These are phyloP conservation scores for Zaprionus nigranus DNA, from an alignment of 1,140 invertebrate genomes.

Conservation along the genomic window DNA sequence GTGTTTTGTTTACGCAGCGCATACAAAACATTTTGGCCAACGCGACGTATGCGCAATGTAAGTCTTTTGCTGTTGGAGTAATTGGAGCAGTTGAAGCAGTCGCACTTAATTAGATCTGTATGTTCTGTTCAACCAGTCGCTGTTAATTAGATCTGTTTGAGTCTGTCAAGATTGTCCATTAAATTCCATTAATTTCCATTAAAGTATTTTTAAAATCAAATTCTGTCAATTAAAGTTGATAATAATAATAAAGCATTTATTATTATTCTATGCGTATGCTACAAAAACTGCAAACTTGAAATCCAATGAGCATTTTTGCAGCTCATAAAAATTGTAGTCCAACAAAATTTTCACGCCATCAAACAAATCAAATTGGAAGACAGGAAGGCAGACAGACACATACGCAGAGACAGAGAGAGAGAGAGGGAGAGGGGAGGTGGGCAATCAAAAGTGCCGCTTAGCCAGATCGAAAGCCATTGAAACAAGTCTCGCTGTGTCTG, in stretches of 20 bases:
- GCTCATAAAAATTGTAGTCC: conserved; percentile 35
- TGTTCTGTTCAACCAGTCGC: neutral
- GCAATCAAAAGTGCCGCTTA: conserved; percentile 68
- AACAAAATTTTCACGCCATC: conserved; percentile 55
- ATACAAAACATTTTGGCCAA: conserved; percentile 54
- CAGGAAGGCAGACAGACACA: conserved; percentile 10
- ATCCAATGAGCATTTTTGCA: conserved; percentile 34
- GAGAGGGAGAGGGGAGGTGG: conserved; percentile 12
- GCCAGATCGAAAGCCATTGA: conserved; percentile 55
- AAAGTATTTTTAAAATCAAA: neutral
- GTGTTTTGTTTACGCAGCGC: conserved; percentile 33
- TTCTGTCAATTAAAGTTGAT: neutral
- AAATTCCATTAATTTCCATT: no score
- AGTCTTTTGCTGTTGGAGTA: conserved; percentile 1
- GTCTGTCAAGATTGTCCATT: no score
- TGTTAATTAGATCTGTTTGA: neutral
- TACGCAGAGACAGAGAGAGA: neutral
- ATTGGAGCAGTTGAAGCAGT: conserved; percentile 25
- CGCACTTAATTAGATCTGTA: no score
- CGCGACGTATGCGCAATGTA: conserved; percentile 62
- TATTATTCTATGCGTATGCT: neutral
- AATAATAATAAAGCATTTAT: neutral
- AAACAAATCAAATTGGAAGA: conserved; percentile 51
- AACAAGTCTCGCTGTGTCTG: conserved; percentile 55
- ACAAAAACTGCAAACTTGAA: conserved; percentile 21